These are phyloP conservation scores for Bilobella aurantiaca DNA, from an alignment of 1,140 invertebrate species.

Conservation along the genomic window DNA sequence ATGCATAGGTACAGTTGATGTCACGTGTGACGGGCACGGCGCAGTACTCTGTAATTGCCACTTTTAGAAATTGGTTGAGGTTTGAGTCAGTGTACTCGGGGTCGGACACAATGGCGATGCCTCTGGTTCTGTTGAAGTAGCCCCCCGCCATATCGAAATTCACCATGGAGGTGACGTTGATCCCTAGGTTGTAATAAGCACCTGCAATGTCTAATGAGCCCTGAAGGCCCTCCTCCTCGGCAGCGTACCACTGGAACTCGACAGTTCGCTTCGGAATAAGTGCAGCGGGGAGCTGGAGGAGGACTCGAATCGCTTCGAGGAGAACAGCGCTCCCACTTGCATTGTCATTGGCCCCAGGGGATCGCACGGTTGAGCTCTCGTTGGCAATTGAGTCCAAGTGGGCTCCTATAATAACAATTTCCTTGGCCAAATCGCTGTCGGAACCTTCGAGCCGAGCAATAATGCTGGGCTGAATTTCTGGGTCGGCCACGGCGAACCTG, in stretches of 20 bases:
- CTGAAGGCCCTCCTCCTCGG: conserved; percentile 19
- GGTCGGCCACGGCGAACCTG: too few relatives aligned
- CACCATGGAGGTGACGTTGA: conserved; percentile 13
- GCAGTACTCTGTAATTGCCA: too few relatives aligned
- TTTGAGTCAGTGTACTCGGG: too few relatives aligned
- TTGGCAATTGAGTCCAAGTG: conserved; percentile 22
- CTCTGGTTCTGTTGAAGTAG: too few relatives aligned
- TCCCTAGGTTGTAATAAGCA: background rate
- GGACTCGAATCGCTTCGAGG: conserved; percentile 10
- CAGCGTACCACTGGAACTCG: conserved; percentile 30
- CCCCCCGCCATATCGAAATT: conserved; percentile 14
- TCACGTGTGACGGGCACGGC: too few relatives aligned
- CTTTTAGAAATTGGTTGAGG: too few relatives aligned
- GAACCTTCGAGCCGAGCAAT: conserved; percentile 18
- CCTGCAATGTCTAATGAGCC: conserved; percentile 19
- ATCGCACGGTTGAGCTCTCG: background rate
- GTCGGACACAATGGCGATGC: too few relatives aligned
- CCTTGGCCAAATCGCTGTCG: background rate
- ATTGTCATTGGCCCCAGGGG: conserved; percentile 22
- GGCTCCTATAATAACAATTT: conserved; percentile 20
- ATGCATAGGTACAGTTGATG: too few relatives aligned
- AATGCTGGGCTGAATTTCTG: conserved; percentile 10
- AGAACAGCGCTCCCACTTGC: conserved; percentile 1
- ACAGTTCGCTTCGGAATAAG: conserved; percentile 16
- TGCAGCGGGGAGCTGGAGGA: conserved; percentile 7